Evolutionary conservation across 1,140 invertebrate species (phyloP).

Genomic region (Eueides isabella): DNA sequence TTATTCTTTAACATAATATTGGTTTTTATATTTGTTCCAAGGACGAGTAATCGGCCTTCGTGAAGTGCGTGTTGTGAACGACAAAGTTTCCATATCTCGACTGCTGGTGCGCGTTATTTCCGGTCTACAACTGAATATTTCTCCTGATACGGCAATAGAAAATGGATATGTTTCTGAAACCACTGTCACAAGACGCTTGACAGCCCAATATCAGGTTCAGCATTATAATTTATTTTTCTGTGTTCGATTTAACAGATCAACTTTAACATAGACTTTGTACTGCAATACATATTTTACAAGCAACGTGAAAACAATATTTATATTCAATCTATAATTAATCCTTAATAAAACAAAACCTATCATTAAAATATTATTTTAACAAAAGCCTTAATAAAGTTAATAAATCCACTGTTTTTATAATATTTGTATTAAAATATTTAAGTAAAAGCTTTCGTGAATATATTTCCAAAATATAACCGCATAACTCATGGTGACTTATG

Average conservation of each 20-base stretch:
- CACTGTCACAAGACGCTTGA: slow-evolving; percentile 91
- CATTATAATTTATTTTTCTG: not conserved
- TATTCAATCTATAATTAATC: no score
- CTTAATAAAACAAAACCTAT: no score
- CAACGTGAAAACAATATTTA: not conserved
- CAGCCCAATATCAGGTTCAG: slow-evolving; percentile 95
- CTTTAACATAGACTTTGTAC: not conserved
- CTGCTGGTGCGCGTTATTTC: slow-evolving; percentile 94
- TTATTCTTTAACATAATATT: no score
- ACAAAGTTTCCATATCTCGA: slow-evolving; percentile 92
- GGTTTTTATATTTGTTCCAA: slow-evolving; percentile 29
- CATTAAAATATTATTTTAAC: not conserved
- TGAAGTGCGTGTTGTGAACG: slow-evolving; percentile 95
- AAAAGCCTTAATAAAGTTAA: slow-evolving; percentile 2
- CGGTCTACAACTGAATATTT: slow-evolving; percentile 94
- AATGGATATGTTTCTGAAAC: slow-evolving; percentile 96
- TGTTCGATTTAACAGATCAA: not conserved
- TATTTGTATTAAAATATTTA: not conserved
- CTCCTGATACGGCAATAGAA: slow-evolving; percentile 91
- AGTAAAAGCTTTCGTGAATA: not conserved
- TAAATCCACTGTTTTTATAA: not conserved
- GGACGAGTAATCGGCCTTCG: slow-evolving; percentile 95
- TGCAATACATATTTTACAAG: no score
- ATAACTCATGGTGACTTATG: slow-evolving; percentile 24
- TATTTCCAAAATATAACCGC: not conserved